Conservation (phyloP, 2,888 invertebrate species). For the Copidosoma aretas region DNA sequence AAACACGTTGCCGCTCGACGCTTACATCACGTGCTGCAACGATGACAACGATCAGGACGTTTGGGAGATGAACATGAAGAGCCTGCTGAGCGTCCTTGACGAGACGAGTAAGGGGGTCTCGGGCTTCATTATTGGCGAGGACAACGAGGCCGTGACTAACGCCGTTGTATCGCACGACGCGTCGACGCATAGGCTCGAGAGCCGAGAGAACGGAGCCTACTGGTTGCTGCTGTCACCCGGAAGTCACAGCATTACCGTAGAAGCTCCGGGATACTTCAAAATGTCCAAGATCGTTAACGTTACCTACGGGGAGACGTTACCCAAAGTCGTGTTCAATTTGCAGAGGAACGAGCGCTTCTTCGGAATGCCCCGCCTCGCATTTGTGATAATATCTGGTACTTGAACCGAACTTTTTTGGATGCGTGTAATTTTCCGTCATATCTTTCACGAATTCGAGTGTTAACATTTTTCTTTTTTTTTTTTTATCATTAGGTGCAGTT, state of each 20-base stretch:
- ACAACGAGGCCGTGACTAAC: conserved; percentile 51
- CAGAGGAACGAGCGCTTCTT: conserved; percentile 72
- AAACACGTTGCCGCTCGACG: conserved; percentile 56
- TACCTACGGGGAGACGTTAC: conserved; percentile 49
- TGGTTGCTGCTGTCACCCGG: conserved; percentile 59
- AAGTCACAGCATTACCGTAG: conserved; percentile 66
- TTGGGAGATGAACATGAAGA: conserved; percentile 54
- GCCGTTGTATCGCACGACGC: conserved; percentile 54
- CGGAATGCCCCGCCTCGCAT: conserved; percentile 78
- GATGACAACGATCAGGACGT: conserved; percentile 48
- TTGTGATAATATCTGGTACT: conserved; percentile 76
- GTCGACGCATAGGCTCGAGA: conserved; percentile 52
- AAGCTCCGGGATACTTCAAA: conserved; percentile 69
- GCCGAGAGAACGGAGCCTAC: conserved; percentile 53
- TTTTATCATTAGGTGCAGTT: conserved; percentile 64
- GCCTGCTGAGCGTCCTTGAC: conserved; percentile 52
- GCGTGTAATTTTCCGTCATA: conserved; percentile 6
- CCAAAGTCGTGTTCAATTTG: conserved; percentile 70
- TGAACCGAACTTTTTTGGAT: not conserved
- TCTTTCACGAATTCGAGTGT: not conserved
- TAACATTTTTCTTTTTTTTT: conserved; percentile 4
- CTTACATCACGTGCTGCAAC: conserved; percentile 58
- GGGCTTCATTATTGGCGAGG: conserved; percentile 53
- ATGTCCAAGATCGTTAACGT: conserved; percentile 65
- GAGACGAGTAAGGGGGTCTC: conserved; percentile 50